Conservation (phyloP, 2,888 invertebrate species). For the Lasioglossum oenotherae region DNA sequence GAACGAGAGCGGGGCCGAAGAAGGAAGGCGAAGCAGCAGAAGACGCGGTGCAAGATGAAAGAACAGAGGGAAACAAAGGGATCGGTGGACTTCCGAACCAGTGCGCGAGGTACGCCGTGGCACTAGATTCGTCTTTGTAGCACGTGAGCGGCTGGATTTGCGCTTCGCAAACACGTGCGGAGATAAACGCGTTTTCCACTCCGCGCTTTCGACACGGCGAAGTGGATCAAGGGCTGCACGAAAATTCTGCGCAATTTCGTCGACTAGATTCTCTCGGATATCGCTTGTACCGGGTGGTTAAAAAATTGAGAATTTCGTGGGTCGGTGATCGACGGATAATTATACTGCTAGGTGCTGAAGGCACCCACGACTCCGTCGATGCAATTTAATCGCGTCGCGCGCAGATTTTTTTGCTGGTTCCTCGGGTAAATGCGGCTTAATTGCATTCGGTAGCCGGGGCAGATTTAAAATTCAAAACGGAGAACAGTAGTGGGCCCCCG, state of each 20-base stretch:
- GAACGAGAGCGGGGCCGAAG: not conserved
- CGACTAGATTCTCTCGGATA: not conserved
- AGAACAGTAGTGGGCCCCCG: constrained; percentile 36
- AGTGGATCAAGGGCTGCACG: constrained; percentile 12
- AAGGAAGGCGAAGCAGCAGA: constrained; percentile 12
- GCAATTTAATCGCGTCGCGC: constrained; percentile 28
- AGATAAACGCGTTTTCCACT: constrained; percentile 24
- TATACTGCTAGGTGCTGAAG: constrained; percentile 33
- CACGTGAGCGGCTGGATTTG: constrained; percentile 46
- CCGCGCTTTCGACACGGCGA: not conserved
- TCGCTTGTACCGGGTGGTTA: not conserved
- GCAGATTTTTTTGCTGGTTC: not conserved
- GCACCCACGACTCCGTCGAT: not conserved
- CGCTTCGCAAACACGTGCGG: constrained; percentile 35
- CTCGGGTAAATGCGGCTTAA: constrained; percentile 42
- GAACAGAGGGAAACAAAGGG: constrained; percentile 47
- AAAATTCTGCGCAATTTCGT: not conserved
- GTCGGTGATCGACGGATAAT: constrained; percentile 6
- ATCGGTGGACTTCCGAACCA: constrained; percentile 33
- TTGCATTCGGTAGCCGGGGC: constrained; percentile 50
- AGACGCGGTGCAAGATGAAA: not conserved
- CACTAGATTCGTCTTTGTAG: constrained; percentile 29
- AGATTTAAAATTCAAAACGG: constrained; percentile 68
- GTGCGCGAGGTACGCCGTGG: constrained; percentile 10
- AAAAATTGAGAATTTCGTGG: not conserved